Base-by-base conservation (phyloP, 2,888 invertebrate genomes). In the Agrochola lychnidis region DNA sequence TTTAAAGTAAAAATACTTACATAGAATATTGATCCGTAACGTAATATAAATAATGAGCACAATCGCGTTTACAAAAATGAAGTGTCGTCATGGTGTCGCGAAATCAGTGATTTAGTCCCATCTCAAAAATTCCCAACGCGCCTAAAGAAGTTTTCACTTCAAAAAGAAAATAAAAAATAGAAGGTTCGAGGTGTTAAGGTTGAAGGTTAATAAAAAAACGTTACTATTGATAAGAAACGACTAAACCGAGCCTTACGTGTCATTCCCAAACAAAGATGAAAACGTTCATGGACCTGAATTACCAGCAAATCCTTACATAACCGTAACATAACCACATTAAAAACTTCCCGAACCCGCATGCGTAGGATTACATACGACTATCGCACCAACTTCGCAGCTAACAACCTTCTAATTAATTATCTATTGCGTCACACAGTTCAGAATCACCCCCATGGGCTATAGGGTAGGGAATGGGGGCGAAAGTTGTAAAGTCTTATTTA, bases 401-500 rank as follows among this genome's bases (percentile, higher is more conserved):
- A 79, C 70, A 76, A 67, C 25, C 62, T 57, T 53, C 84, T 79
- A 87, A 90, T 88, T 87, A 89, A 89, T 89, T 85, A 87, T 87
- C 88, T 82, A 84, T 87, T 79, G 76, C 86, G 87, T 87, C 86
- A 89, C 82, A 63, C 73, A 67, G 67, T 74, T 67, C 59, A 59
- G 67, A 83, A 87, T 81, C 84, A 77, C 87, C 82, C 87, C 82
- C 87, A 76, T 79, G 87, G 86, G 85, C 71, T 61, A 45, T 48
- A 53, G 48, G 57, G 42, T 25, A 57, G 56, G 68, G 68, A 78
- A 63, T 79, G 84, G 88, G 85, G 87, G 64, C 64, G 71, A 78
- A 86, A 88, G 91, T 89, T 91, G 89, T 91, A 92, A 92, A 92
- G 90, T 91, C 92, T 92, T 92, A 92, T 93, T 94, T 93, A 94